A percentile compares a stretch with the other conserved stretches of the same genome.
phyloP scores from a whole-genome alignment of 2,888 invertebrate genomes.

The Hydropsyche betteni region DNA sequence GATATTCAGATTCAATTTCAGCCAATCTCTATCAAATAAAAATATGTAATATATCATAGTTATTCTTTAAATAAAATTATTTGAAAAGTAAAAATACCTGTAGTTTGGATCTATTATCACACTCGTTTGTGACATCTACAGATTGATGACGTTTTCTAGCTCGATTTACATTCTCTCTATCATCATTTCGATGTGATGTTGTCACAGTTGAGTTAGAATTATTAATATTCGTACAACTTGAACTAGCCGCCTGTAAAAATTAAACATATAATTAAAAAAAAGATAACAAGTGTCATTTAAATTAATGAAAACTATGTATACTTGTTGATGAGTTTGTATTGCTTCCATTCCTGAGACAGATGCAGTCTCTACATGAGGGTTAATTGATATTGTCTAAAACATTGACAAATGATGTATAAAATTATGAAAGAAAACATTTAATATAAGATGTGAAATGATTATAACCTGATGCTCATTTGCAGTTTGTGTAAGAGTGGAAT shows the following conservation, averaged over 20 bases:
- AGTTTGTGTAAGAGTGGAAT: constrained; percentile 5
- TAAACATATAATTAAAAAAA: constrained; percentile 45
- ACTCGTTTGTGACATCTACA: constrained; percentile 46
- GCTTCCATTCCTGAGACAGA: constrained; percentile 1
- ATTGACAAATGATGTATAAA: neutral
- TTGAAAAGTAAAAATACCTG: constrained; percentile 54
- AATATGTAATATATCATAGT: neutral
- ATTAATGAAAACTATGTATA: too few species aligned
- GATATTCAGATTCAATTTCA: constrained; percentile 74
- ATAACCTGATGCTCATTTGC: neutral
- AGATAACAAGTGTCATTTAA: constrained; percentile 52
- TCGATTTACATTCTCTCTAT: constrained; percentile 55
- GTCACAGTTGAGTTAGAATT: constrained; percentile 67
- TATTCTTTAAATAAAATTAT: constrained; percentile 32
- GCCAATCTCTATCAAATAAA: constrained; percentile 71
- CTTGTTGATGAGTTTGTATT: constrained; percentile 52
- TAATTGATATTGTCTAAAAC: neutral
- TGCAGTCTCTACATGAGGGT: neutral
- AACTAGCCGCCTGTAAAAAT: constrained; percentile 57
- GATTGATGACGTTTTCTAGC: constrained; percentile 46
- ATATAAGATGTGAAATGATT: neutral
- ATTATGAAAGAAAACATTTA: neutral
- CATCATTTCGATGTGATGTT: constrained; percentile 69
- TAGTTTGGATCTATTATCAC: constrained; percentile 53
- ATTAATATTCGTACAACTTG: constrained; percentile 61